Percentiles rank a stretch among this genome's conserved stretches.
Evolutionary conservation across 92 coral and sea anemone genomes (phyloP).

Genomic region (Desmophyllum pertusum): DNA sequence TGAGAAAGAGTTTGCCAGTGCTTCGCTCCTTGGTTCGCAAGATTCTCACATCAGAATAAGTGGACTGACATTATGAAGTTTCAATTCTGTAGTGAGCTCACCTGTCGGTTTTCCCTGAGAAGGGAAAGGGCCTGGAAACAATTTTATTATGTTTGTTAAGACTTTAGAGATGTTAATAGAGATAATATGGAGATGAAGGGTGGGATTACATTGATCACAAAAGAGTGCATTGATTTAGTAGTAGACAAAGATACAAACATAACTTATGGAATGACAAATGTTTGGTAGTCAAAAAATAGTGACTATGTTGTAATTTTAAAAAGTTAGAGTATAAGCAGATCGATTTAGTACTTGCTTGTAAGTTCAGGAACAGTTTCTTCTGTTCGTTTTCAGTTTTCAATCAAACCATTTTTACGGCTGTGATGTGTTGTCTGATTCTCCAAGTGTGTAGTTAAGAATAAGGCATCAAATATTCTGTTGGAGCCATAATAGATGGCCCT

Average conservation of each 20-base stretch:
- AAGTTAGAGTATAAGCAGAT: not conserved
- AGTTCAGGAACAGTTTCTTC: no score
- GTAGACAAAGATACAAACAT: not conserved
- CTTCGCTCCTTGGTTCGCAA: not conserved
- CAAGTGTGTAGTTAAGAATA: no score
- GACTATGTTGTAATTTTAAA: not conserved
- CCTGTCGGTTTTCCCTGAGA: not conserved
- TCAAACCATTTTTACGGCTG: no score
- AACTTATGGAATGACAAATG: not conserved
- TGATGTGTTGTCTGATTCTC: no score
- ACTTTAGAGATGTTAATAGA: not conserved
- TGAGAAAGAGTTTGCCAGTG: not conserved
- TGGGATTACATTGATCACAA: no score
- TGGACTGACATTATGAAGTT: not conserved
- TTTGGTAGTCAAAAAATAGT: not conserved
- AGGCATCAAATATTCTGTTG: no score
- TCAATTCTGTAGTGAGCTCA: not conserved
- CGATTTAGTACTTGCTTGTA: not conserved
- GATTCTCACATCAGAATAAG: not conserved
- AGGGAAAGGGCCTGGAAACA: no score
- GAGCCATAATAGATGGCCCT: no score
- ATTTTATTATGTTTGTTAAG: not conserved
- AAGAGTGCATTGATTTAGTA: not conserved
- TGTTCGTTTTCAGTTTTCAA: no score
- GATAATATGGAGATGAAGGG: not conserved